phyloP scores from a whole-genome alignment of 2,113 vertebrate genomes.

The Ictidomys tridecemlineatus region DNA sequence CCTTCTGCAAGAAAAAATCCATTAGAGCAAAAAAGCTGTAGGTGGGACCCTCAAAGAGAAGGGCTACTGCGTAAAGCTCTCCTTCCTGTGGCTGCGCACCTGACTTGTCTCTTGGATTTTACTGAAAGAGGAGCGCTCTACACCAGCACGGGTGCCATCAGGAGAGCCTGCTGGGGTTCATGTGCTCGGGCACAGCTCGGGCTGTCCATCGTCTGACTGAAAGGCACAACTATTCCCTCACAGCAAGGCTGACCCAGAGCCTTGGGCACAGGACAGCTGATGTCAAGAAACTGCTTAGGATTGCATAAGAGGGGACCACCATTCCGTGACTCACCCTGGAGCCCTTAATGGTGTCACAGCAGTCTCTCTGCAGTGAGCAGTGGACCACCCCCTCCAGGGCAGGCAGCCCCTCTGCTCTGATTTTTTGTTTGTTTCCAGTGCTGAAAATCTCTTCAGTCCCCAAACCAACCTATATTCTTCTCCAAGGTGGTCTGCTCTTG shows the following conservation, averaged over 20 bases:
- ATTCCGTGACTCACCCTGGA: not conserved
- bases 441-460: not conserved
- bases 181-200: not conserved
- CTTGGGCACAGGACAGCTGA: too few relatives aligned
- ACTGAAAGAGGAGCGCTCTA: not conserved
- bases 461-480: not conserved
- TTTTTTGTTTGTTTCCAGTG: not conserved
- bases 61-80: slow-evolving; percentile 40
- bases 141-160: accelerated
- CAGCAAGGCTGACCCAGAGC: not conserved
- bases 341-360: not conserved
- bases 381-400: not conserved
- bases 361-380: not conserved
- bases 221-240: accelerated
- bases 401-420: not conserved
- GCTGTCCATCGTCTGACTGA: not conserved
- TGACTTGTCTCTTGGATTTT: not conserved
- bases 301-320: too few relatives aligned
- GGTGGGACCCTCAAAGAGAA: not conserved
- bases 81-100: not conserved
- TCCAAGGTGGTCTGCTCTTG: accelerated
- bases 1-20: not conserved
- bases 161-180: not conserved
- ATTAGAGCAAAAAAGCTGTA: accelerated
- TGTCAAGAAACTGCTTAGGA: not conserved